These are phyloP conservation scores for Liparis tanakae DNA, from an alignment of 2,797 vertebrate genomes.

Conservation along the genomic window DNA sequence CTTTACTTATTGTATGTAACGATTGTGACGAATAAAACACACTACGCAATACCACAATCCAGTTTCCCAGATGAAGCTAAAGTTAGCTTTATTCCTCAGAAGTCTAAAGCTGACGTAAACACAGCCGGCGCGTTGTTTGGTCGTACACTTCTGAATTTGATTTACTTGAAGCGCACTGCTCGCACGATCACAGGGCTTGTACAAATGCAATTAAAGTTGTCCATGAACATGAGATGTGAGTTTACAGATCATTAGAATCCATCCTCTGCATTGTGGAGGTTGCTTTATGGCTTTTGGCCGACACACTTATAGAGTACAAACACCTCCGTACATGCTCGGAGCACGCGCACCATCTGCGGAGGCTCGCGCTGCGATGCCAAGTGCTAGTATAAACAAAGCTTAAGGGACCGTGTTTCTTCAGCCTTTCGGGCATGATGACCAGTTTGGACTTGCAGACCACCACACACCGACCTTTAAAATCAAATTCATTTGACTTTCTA, in stretches of 20 bases:
- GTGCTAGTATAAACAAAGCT: not conserved
- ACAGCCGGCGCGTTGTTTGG: not conserved
- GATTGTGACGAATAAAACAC: too few species aligned
- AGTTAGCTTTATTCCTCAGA: slow-evolving; percentile 3
- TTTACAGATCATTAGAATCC: not conserved
- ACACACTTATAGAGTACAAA: not conserved
- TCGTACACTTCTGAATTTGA: too few species aligned
- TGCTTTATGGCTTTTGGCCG: not conserved
- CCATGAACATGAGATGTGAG: too few species aligned
- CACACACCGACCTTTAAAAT: slow-evolving; percentile 20
- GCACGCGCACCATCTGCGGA: not conserved
- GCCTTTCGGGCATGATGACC: slow-evolving; percentile 12
- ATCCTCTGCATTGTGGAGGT: not conserved
- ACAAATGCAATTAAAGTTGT: too few species aligned
- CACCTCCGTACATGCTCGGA: not conserved
- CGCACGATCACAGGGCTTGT: too few species aligned
- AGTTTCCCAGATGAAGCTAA: not conserved
- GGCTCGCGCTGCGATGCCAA: not conserved
- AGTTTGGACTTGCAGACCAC: slow-evolving; percentile 24
- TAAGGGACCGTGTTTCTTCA: slow-evolving; percentile 6
- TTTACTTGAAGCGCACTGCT: too few species aligned
- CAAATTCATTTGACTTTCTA: not conserved
- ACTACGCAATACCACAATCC: too few species aligned
- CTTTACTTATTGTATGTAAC: too few species aligned
- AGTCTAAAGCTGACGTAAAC: not conserved